These are phyloP conservation scores for Amblyteles armatorius DNA, from an alignment of 2,888 invertebrate genomes.

Conservation along the genomic window DNA sequence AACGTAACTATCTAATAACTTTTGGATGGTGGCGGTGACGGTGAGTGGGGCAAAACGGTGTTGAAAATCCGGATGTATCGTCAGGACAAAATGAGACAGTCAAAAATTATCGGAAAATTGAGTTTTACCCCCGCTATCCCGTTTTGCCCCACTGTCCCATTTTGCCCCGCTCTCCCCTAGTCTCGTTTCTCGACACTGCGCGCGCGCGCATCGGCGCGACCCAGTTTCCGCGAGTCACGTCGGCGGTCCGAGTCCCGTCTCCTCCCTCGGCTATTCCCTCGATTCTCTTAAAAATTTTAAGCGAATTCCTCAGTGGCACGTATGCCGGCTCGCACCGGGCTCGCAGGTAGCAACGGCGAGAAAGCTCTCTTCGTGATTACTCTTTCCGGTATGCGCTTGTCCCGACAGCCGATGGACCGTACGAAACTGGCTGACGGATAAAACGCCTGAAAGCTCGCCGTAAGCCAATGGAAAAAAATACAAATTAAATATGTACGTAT, in stretches of 20 bases:
- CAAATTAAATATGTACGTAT: background rate
- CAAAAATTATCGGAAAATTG: too few species aligned
- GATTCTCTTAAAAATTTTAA: conserved; percentile 69
- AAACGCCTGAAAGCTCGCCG: background rate
- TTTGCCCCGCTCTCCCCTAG: too few species aligned
- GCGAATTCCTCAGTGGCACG: conserved; percentile 60
- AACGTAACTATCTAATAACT: too few species aligned
- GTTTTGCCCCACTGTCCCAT: too few species aligned
- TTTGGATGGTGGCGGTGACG: too few species aligned
- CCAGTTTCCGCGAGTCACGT: conserved; percentile 50
- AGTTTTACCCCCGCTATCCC: too few species aligned
- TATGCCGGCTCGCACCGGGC: conserved; percentile 18
- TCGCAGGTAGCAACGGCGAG: conserved; percentile 11
- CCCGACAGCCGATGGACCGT: background rate
- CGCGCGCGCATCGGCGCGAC: conserved; percentile 40
- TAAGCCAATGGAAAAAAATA: background rate
- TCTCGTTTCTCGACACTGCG: conserved; percentile 53
- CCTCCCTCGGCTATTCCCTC: conserved; percentile 43
- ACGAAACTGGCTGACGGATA: conserved; percentile 2
- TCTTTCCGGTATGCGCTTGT: conserved; percentile 14
- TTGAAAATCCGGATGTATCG: too few species aligned
- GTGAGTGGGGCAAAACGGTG: too few species aligned
- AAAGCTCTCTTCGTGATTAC: conserved; percentile 43
- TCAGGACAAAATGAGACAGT: too few species aligned
- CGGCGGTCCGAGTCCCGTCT: conserved; percentile 24